Percentiles rank a stretch among this genome's conserved stretches.
These are phyloP conservation scores for Rousettus leschenaultii DNA, from an alignment of 2,113 vertebrate species.

Conservation along the genomic window DNA sequence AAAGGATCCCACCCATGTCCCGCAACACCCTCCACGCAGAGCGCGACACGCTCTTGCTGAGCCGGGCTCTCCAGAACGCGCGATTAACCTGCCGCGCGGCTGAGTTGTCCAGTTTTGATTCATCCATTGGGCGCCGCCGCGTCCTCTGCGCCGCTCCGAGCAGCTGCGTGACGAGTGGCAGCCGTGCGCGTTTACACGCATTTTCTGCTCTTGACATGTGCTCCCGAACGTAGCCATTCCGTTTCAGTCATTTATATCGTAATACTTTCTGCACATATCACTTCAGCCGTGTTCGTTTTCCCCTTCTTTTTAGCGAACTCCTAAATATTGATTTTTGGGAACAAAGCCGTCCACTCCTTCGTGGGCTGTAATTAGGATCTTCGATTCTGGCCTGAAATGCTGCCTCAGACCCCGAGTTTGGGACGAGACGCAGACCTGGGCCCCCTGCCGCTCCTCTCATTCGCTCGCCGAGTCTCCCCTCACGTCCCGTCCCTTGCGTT, in stretches of 20 bases:
- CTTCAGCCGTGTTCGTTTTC: not conserved
- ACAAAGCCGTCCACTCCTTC: not conserved
- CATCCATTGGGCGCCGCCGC: rapidly evolving
- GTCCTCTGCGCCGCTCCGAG: not conserved
- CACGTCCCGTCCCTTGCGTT: rapidly evolving
- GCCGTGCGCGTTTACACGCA: no score
- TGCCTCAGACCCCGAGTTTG: rapidly evolving
- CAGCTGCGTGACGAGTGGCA: no score
- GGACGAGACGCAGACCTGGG: rapidly evolving
- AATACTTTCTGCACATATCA: not conserved
- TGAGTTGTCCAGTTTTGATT: not conserved
- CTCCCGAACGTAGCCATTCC: not conserved
- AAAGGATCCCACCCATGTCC: not conserved
- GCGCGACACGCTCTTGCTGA: not conserved
- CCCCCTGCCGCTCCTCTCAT: rapidly evolving
- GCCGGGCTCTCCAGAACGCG: rapidly evolving
- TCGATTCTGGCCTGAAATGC: rapidly evolving
- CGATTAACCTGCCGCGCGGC: no score
- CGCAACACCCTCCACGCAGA: no score
- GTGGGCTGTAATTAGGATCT: rapidly evolving
- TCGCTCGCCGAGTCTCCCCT: rapidly evolving
- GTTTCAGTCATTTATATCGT: not conserved
- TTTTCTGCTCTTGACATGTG: not conserved
- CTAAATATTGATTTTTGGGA: not conserved
- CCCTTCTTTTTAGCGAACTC: not conserved